A percentile compares a stretch with the other conserved stretches of the same genome.
Evolutionary conservation across 2,888 invertebrate species (phyloP).

Genomic region (Koerneria pararmatus): DNA sequence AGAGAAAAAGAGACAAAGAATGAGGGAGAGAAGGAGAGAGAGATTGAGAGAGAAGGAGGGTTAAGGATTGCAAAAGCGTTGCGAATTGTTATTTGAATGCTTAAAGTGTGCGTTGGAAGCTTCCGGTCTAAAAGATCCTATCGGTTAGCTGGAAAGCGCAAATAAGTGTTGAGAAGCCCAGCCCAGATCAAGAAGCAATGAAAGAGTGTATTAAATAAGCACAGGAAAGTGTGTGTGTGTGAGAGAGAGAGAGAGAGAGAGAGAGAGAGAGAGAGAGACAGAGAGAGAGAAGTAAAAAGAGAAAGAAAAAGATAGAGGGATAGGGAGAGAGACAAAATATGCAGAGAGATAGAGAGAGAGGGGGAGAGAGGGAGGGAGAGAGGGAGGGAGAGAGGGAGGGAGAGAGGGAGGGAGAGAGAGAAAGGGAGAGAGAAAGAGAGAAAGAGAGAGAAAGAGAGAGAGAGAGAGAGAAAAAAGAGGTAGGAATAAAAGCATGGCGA

Average conservation of each 20-base stretch:
- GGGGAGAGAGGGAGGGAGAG: constrained; percentile 7
- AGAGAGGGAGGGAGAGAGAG: constrained; percentile 15
- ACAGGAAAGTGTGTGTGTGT: background rate
- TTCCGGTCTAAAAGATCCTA: background rate
- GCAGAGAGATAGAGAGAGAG: background rate
- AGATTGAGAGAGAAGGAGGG: constrained; percentile 15
- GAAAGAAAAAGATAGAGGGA: constrained; percentile 9
- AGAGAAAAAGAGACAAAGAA: background rate
- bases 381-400: constrained; percentile 21
- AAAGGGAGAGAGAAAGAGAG: constrained; percentile 15
- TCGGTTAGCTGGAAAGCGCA: background rate
- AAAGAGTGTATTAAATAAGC: background rate
- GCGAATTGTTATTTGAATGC: too few species aligned
- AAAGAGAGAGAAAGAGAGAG: constrained; percentile 6
- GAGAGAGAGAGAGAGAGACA: constrained; percentile 15
- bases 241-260: constrained; percentile 14
- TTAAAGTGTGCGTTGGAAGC: too few species aligned
- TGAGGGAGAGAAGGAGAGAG: constrained; percentile 1
- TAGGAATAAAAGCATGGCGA: too few species aligned
- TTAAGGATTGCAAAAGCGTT: constrained; percentile 22
- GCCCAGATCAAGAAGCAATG: background rate
- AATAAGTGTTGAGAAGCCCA: background rate
- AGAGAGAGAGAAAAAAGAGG: background rate
- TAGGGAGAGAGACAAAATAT: constrained; percentile 11
- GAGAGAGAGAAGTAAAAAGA: constrained; percentile 3